Conservation (phyloP, 2,888 invertebrate genomes). For the Pammene fasciana region DNA sequence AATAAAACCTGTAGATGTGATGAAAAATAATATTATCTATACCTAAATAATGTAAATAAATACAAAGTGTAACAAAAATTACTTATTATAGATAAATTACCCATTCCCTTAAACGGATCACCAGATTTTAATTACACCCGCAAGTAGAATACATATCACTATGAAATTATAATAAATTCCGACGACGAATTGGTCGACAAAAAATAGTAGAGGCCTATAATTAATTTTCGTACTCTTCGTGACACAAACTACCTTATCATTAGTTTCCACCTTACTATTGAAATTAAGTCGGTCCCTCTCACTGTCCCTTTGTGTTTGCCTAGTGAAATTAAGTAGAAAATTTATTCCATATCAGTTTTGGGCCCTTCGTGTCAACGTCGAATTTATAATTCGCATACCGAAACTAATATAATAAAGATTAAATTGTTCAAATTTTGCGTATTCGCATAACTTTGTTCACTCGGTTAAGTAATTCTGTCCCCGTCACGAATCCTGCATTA, state of each 20-base stretch:
- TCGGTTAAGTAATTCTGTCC: conserved; percentile 44
- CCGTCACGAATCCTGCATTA: conserved; percentile 21
- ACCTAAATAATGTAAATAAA: no score
- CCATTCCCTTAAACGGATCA: no score
- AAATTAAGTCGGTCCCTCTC: conserved; percentile 77
- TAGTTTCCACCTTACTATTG: conserved; percentile 79
- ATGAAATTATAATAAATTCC: no score
- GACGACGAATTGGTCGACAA: no score
- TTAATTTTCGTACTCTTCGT: conserved; percentile 47
- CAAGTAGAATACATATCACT: no score
- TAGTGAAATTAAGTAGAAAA: conserved; percentile 84
- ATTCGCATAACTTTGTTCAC: conserved; percentile 38
- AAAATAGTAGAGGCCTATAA: no score
- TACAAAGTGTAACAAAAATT: no score
- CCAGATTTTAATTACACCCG: no score
- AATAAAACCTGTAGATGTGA: no score
- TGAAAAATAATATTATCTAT: no score
- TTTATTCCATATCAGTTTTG: conserved; percentile 79
- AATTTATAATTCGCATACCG: conserved; percentile 77
- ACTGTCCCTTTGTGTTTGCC: conserved; percentile 76
- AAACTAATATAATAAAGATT: conserved; percentile 60
- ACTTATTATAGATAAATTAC: no score
- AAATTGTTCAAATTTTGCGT: conserved; percentile 35
- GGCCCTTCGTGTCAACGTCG: conserved; percentile 74
- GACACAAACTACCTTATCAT: conserved; percentile 74